Conservation (phyloP, 1,140 invertebrate genomes). For the Plectus sambesii region DNA sequence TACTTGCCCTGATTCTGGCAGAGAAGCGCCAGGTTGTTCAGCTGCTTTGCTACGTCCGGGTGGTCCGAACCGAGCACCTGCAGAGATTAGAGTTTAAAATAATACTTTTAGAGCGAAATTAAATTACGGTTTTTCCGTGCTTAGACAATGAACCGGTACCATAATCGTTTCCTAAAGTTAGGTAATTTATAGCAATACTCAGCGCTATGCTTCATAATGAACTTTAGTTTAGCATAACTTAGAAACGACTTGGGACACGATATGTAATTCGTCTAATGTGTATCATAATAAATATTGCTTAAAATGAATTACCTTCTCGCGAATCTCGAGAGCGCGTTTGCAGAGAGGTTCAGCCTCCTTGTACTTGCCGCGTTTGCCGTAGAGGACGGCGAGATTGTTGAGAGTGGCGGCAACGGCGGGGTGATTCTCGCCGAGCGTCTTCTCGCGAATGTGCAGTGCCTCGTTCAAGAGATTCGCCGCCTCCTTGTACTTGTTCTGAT, state of each 20-base stretch:
- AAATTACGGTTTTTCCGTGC: too few species aligned
- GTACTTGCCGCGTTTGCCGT: conserved; percentile 90
- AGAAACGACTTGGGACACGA: too few species aligned
- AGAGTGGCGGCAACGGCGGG: conserved; percentile 88
- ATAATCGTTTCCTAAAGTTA: too few species aligned
- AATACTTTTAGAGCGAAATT: too few species aligned
- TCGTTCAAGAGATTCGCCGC: conserved; percentile 93
- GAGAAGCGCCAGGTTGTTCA: conserved; percentile 91
- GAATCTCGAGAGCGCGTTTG: conserved; percentile 86
- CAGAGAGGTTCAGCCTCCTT: conserved; percentile 92
- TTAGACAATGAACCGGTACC: too few species aligned
- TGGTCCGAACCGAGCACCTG: conserved; percentile 79
- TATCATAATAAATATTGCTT: too few species aligned
- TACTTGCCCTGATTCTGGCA: conserved; percentile 76
- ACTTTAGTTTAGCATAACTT: too few species aligned
- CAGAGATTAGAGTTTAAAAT: too few species aligned
- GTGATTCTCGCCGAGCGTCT: conserved; percentile 92
- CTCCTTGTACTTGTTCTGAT: conserved; percentile 96
- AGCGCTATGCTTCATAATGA: too few species aligned
- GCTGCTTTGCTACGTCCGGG: conserved; percentile 94
- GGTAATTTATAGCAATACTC: too few species aligned
- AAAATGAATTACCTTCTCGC: conserved; percentile 68
- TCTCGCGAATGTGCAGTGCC: conserved; percentile 86
- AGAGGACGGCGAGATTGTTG: conserved; percentile 95
- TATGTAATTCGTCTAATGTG: too few species aligned